A percentile compares a stretch with the other conserved stretches of the same genome.
Evolutionary conservation across 1,140 invertebrate species (phyloP).

Genomic region (Conus betulinus): DNA sequence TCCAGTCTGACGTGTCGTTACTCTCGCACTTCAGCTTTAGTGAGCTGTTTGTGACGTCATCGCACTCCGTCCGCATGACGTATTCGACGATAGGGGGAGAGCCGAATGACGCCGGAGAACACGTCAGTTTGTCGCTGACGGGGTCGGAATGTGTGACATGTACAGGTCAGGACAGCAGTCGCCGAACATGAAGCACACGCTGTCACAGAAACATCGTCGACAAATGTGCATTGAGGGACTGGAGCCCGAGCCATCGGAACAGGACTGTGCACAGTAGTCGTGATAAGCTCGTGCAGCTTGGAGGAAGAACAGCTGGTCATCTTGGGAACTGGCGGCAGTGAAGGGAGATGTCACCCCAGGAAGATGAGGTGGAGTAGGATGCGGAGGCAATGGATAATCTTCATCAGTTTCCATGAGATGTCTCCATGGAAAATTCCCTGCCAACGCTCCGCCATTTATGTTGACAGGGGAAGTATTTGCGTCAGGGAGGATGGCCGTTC

Average conservation of each 20-base stretch:
- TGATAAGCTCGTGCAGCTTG: not conserved
- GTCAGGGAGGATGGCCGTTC: not conserved
- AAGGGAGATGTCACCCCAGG: not conserved
- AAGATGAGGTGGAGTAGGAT: not conserved
- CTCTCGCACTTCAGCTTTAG: not conserved
- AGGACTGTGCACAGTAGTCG: not conserved
- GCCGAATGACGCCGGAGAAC: not conserved
- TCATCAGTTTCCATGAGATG: not conserved
- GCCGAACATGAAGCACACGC: not conserved
- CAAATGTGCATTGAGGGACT: not conserved
- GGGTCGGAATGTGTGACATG: no score
- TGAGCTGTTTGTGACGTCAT: not conserved
- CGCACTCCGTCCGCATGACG: not conserved
- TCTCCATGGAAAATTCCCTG: not conserved
- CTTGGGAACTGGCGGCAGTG: not conserved
- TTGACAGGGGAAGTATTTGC: not conserved
- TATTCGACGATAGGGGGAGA: not conserved
- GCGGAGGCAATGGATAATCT: not conserved
- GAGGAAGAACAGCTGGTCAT: not conserved
- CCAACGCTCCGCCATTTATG: not conserved
- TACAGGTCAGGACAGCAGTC: constrained; percentile 12
- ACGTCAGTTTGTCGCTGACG: not conserved
- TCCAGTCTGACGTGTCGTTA: constrained; percentile 5
- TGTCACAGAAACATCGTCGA: not conserved
- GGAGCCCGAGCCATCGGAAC: not conserved